Conservation (phyloP, 2,888 invertebrate genomes). For the Glomeris marginata region DNA sequence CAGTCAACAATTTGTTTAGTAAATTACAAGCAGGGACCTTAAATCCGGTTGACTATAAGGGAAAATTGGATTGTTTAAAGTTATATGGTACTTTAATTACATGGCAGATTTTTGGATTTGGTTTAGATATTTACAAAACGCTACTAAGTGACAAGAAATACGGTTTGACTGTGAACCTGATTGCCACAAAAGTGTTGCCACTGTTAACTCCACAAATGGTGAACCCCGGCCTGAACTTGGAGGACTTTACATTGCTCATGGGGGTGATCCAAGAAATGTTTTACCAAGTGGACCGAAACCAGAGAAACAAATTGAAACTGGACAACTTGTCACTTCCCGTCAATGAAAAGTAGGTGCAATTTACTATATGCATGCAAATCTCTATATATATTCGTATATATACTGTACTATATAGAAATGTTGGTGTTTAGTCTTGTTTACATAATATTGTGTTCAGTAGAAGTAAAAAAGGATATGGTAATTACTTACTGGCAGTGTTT, state of each 20-base stretch:
- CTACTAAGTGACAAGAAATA: constrained; percentile 82
- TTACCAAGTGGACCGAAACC: constrained; percentile 44
- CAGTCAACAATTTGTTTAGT: too few relatives aligned
- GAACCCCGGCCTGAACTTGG: constrained; percentile 67
- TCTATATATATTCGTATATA: not conserved
- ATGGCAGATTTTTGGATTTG: too few relatives aligned
- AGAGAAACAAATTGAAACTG: constrained; percentile 73
- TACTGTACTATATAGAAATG: not conserved
- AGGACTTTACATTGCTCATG: constrained; percentile 46
- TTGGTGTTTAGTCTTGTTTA: too few relatives aligned
- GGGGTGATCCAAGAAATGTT: constrained; percentile 86
- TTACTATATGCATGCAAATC: too few relatives aligned
- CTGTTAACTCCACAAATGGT: constrained; percentile 80
- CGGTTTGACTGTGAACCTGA: constrained; percentile 72
- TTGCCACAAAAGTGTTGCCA: constrained; percentile 90
- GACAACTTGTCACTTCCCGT: constrained; percentile 52
- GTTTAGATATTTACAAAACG: constrained; percentile 71
- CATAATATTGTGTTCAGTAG: too few relatives aligned
- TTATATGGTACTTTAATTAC: too few relatives aligned
- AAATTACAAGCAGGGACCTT: too few relatives aligned
- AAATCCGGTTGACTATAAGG: too few relatives aligned
- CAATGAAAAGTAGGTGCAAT: constrained; percentile 21
- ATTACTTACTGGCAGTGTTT: too few relatives aligned
- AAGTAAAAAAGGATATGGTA: too few relatives aligned
- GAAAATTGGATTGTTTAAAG: too few relatives aligned